Evolutionary conservation across 2,797 vertebrate species (phyloP).

Genomic region (Melanotaenia trifasciata): DNA sequence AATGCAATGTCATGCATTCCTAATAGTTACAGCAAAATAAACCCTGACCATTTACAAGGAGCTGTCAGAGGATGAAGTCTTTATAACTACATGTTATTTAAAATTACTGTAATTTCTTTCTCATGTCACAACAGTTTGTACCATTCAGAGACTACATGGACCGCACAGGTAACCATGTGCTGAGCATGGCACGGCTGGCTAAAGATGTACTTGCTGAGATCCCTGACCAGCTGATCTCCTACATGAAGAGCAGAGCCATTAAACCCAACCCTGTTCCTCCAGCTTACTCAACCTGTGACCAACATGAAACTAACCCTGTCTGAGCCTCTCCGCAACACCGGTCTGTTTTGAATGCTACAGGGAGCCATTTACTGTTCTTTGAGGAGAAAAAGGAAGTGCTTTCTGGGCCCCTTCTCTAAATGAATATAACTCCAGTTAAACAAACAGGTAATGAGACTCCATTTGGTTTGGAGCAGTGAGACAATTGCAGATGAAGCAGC

Average conservation of each 20-base stretch:
- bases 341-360: not conserved
- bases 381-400: conserved; percentile 27
- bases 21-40: not conserved
- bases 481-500: conserved; percentile 38
- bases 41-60: not conserved
- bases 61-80: not conserved
- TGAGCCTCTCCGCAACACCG: conserved; percentile 58
- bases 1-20: not conserved
- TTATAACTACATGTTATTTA: not conserved
- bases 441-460: conserved; percentile 53
- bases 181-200: conserved; percentile 95
- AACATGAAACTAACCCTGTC: conserved; percentile 81
- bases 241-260: conserved; percentile 94
- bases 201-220: conserved; percentile 97
- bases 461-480: conserved; percentile 50
- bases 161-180: conserved; percentile 90
- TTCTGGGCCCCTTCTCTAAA: conserved; percentile 28
- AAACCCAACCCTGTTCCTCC: conserved; percentile 84
- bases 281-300: conserved; percentile 65
- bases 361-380: conserved; percentile 19
- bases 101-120: conserved; percentile 10
- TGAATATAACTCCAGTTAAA: conserved; percentile 45
- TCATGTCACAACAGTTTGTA: conserved; percentile 86
- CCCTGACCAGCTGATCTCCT: conserved; percentile 95
- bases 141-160: conserved; percentile 96